Evolutionary conservation across 2,113 vertebrate species (phyloP), one percentile per base, ranked within the genome.

Genomic region (Edolisoma coerulescens): DNA sequence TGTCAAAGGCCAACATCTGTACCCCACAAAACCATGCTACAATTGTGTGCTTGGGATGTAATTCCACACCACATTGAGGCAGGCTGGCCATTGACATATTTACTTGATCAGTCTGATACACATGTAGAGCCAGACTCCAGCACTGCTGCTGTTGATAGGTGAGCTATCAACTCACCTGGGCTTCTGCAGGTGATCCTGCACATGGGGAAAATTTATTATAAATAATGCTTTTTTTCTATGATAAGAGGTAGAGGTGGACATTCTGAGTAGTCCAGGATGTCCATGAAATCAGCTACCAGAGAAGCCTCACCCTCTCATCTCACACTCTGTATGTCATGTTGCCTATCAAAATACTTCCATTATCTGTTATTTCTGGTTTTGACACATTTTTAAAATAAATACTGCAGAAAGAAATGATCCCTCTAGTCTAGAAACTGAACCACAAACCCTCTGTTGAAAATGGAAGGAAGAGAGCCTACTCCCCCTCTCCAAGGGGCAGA

Each of bases 51-150:
- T 73, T 28, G 16, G 64, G 30, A 73, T 21, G 15, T 4, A 61
- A 45, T 61, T 60, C 52, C 44, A 39, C 6, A 11, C 4, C 27
- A 49, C 0, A 0, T 1, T 75, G 57, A 10, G 24, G 32, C 42
- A 30, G 47, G 69, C 15, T 78, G 60, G 39, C 52, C 27, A 21
- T 5, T 14, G 33, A 79, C 32, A 47, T 10, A 89, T 11, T 57
- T 37, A 17, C 10, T 8, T 1, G 18, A 54, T 21, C 22, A 56
- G 44, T 24, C 30, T 67, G 35, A 30, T 9, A 24, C 3, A 3
- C 5, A 3, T 1, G 8, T 11, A 26, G 7, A 37, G 5, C 21
- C 35, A 88, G 33, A 28, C 10, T 52, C 35, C 69, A 15, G 41
- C 26, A 35, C 7, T 39, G 28, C 18, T 84, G 5, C 57, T 75